phyloP scores from a whole-genome alignment of 2,113 vertebrate genomes.

The Hypocryptadius cinnamomeus region DNA sequence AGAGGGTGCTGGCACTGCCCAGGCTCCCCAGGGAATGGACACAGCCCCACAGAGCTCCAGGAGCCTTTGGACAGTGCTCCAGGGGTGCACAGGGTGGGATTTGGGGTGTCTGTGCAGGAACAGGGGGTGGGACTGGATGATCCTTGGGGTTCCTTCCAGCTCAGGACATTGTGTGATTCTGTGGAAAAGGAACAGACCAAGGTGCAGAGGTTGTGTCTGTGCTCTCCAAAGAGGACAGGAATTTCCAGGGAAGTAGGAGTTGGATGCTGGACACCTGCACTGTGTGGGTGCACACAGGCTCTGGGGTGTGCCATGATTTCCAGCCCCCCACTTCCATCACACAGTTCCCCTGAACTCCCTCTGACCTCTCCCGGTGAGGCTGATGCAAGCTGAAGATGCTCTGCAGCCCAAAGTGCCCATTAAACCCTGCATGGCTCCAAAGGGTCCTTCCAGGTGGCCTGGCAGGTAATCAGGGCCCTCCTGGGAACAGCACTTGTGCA shows the following conservation, averaged over 20 bases:
- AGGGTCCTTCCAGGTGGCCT: conserved; percentile 11
- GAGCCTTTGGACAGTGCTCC: fast-evolving
- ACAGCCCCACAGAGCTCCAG: not conserved
- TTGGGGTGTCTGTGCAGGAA: not conserved
- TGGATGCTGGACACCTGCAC: not conserved
- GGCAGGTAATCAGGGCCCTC: not conserved
- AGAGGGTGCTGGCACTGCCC: not conserved
- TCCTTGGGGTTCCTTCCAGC: not conserved
- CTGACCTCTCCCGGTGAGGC: not conserved
- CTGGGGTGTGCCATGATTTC: not conserved
- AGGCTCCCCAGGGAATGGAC: not conserved
- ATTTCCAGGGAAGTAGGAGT: not conserved
- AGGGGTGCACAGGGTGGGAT: not conserved
- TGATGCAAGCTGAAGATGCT: not conserved
- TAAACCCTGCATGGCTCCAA: not conserved
- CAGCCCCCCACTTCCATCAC: not conserved
- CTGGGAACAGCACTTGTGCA: not conserved
- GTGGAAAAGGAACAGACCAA: not conserved
- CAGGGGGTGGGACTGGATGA: fast-evolving
- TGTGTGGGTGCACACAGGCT: not conserved
- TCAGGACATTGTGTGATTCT: not conserved
- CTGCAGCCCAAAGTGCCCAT: not conserved
- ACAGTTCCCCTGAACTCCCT: not conserved
- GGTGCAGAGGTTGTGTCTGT: not conserved
- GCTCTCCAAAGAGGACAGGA: not conserved